Evolutionary conservation across 2,888 invertebrate genomes (phyloP), one percentile per base, ranked within the genome.

Genomic region (Lasioglossum leucozonium): DNA sequence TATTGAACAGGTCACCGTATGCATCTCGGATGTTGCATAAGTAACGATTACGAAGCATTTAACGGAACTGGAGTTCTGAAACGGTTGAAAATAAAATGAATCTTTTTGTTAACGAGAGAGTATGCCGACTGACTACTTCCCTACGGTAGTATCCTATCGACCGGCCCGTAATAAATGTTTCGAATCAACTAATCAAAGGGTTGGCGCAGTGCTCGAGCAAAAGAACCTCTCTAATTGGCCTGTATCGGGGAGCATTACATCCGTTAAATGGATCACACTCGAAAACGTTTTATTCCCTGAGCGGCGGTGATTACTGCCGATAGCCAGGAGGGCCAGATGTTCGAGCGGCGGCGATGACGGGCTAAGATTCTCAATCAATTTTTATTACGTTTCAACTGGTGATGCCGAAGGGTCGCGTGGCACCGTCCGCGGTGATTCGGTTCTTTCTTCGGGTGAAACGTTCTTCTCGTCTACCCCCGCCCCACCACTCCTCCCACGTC

Each of bases 251-350:
- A 81, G 82, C 85, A 87, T 90, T 90, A 90, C 86, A 81, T 86
- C 81, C 78, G 86, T 84, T 91, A 91, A 90, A 89, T 73, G 89
- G 90, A 88, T 90, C 89, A 83, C 87, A 87, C 86, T 86, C 84
- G 80, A 65, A 69, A 82, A 78, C 79, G 86, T 85, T 91, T 87
- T 85, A 89, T 90, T 89, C 85, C 79, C 71, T 75, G 82, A 79
- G 83, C 72, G 77, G 77, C 80, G 72, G 84, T 85, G 89, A 90
- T 91, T 89, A 89, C 87, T 75, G 87, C 83, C 85, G 88, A 90
- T 91, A 79, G 90, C 91, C 90, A 89, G 90, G 82, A 88, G 91
- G 91, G 91, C 91, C 91, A 91, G 91, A 91, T 91, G 91, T 91
- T 91, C 79, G 87, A 69, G 40, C 79, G 76, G 86, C 88, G 91